Evolutionary conservation across 2,797 vertebrate genomes (phyloP), one percentile per base, ranked within the genome.

Genomic region (Sebastes aleutianus): DNA sequence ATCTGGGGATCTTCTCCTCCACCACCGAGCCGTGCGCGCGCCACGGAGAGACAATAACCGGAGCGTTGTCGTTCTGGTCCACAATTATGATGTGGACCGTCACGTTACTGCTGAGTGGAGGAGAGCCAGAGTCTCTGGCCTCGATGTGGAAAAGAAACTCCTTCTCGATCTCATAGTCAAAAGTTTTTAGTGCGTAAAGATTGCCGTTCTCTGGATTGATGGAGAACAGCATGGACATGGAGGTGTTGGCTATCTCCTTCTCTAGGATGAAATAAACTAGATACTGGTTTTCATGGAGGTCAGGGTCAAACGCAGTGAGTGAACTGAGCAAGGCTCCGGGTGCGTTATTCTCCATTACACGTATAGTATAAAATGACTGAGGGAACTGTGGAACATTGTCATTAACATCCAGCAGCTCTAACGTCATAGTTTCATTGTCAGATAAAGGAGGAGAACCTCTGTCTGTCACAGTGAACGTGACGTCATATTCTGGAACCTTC

Each of bases 331-430:
- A 67, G 59, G 91, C 91, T 1, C 93, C 93, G 2, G 94, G 94
- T 36, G 90, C 91, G 7, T 94, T 95, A 83, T 95, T 94, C 85
- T 95, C 94, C 75, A 79, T 77, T 1, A 97, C 81, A 0, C 70
- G 91, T 80, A 96, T 82, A 0, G 87, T 94, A 70, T 95, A 96
- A 58, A 93, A 39, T 1, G 89, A 78, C 84, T 95, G 90, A 0
- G 76, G 77, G 85, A 96, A 96, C 36, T 87, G 73, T 2, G 96
- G 95, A 0, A 94, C 73, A 4, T 96, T 97, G 83, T 97, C 96
- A 31, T 96, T 96, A 47, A 96, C 89, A n/a, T 96, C 95, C 5
- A 94, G 54, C 53, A 70, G 53, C n/a, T 84, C 76, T 57, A 84
- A 67, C 26, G 76, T 85, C 65, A 93, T 91, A 1, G 88, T 88